Evolutionary conservation across 2,113 vertebrate species (phyloP).

Genomic region (Steatornis caripensis): DNA sequence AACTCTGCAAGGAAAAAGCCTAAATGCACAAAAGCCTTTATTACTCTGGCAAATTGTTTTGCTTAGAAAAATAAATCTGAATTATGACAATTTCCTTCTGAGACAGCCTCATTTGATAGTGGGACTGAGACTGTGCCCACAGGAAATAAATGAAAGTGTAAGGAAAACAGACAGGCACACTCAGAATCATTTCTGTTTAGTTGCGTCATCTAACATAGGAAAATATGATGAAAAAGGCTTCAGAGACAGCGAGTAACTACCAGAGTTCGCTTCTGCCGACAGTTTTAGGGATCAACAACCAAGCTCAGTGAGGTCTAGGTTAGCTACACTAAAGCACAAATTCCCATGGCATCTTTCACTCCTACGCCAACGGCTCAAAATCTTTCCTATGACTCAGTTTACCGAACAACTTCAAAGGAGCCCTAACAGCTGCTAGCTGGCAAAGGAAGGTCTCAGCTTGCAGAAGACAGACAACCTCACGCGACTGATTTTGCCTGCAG

Average conservation of each 20-base stretch:
- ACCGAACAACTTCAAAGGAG: constrained; percentile 17
- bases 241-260: not conserved
- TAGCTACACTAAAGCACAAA: not conserved
- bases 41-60: not conserved
- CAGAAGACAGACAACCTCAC: not conserved
- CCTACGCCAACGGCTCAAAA: not conserved
- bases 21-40: not conserved
- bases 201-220: not conserved
- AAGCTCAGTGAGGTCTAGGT: not conserved
- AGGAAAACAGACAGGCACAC: not conserved
- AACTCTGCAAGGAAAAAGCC: not conserved
- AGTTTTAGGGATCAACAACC: not conserved
- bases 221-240: not conserved
- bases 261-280: not conserved
- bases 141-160: not conserved
- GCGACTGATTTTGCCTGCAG: accelerated
- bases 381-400: constrained; percentile 13
- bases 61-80: not conserved
- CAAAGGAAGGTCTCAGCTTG: not conserved
- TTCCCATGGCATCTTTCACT: not conserved
- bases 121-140: not conserved
- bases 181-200: not conserved
- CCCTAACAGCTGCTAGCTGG: not conserved
- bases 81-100: not conserved
- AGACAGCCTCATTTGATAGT: not conserved